These are phyloP conservation scores for Planococcus citri DNA, from an alignment of 1,140 invertebrate genomes.

Conservation along the genomic window DNA sequence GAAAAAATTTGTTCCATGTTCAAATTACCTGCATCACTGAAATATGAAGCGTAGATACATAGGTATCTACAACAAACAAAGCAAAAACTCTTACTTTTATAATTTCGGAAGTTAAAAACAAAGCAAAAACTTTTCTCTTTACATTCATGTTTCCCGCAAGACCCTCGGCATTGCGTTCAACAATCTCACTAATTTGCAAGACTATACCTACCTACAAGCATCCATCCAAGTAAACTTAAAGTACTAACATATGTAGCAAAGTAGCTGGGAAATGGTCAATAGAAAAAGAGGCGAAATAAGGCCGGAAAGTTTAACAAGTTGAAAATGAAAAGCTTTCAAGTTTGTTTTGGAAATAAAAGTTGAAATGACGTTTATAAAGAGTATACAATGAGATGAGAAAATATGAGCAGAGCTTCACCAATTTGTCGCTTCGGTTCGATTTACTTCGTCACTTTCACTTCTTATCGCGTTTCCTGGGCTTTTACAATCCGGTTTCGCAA, in stretches of 20 bases:
- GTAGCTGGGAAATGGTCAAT: not conserved
- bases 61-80: not conserved
- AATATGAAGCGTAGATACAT: no score
- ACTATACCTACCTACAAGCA: not conserved
- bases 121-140: not conserved
- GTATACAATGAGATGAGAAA: constrained; percentile 3
- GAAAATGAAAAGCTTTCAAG: constrained; percentile 1
- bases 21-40: no score
- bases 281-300: not conserved
- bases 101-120: not conserved
- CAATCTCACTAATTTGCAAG: not conserved
- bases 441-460: not conserved
- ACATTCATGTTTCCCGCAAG: no score
- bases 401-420: not conserved
- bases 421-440: not conserved
- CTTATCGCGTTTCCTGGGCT: not conserved
- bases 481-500: constrained; percentile 1
- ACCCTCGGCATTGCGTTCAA: no score
- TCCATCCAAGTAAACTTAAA: no score
- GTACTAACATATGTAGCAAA: no score
- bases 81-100: not conserved
- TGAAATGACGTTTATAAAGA: not conserved
- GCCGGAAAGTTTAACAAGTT: not conserved
- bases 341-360: not conserved
- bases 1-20: no score